Base-by-base conservation (phyloP, 2,113 vertebrate genomes). In the Periophthalmodon schlosseri region DNA sequence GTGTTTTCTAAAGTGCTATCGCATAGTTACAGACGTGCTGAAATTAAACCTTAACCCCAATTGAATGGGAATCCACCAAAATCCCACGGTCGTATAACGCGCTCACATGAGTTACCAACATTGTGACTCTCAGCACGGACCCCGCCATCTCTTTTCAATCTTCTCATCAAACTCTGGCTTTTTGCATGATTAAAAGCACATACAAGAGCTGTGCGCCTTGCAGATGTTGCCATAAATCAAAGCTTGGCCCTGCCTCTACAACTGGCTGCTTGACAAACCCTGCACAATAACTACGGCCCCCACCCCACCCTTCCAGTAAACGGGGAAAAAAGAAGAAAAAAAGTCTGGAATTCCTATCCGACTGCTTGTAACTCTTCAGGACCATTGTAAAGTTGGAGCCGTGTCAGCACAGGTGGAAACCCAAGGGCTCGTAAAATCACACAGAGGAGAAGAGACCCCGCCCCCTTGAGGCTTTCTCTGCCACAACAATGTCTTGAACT, bases 171-270 rank as follows among this genome's bases (percentile, higher is more conserved):
- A 70, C 74, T 52, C 68, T 28, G 64, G 80, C 77, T 78, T 81
- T 78, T 77, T 36, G 56, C 83, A 69, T 76, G 84, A 90, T 93
- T 82, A 84, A 92, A 91, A 90, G 47, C 88, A 83, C 73, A 83
- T 75, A 74, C 76, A 68, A 69, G 49, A 82, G 89, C 91, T 89
- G 86, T 90, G 63, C 54, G 78, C 87, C 89, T 88, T 92, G 86
- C 91, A 94, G 92, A 95, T 94, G 91, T 94, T 93, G 79, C 90
- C 90, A 87, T 95, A 96, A 96, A 95, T 95, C 94, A 94, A 0
- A 86, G 80, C 79, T 13, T 70, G 82, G 89, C 76, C 76, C 92
- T 91, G 92, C 94, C 93, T 94, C 75, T 90, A 86, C 87, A 85
- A 92, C 92, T 95, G 94, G 94, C 94, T 88, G 82, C 83, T 79